Evolutionary conservation across 2,113 vertebrate species (phyloP).

Genomic region (Artemisiospiza belli): DNA sequence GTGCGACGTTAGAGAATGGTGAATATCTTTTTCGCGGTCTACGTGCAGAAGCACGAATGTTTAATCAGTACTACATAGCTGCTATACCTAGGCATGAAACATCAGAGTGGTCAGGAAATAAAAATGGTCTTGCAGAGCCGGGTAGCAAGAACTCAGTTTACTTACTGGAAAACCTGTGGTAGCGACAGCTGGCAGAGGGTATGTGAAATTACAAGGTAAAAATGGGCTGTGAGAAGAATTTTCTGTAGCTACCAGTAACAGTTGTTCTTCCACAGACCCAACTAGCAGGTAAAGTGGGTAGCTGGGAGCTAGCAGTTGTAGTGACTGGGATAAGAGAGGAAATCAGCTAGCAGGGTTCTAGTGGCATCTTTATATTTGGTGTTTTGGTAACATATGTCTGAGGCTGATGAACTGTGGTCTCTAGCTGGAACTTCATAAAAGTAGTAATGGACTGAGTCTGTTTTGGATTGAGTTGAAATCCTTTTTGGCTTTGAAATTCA

Average conservation of each 20-base stretch:
- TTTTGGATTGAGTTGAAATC: background rate
- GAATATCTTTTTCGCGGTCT: background rate
- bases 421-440: background rate
- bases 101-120: background rate
- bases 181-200: background rate
- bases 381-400: background rate
- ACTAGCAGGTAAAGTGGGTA: background rate
- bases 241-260: background rate
- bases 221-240: background rate
- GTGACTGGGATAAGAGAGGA: background rate
- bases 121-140: background rate
- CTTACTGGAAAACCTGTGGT: background rate
- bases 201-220: background rate
- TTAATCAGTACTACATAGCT: background rate
- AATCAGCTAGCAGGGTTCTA: background rate
- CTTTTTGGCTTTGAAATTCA: constrained; percentile 16
- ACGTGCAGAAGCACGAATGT: background rate
- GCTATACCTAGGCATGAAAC: background rate
- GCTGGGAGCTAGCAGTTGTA: background rate
- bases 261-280: background rate
- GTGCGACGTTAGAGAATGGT: background rate
- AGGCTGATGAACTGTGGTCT: background rate
- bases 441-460: background rate
- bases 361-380: background rate
- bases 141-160: background rate